Evolutionary conservation across 1,140 invertebrate genomes (phyloP), one percentile per base, ranked within the genome.

Genomic region (Ips typographus): DNA sequence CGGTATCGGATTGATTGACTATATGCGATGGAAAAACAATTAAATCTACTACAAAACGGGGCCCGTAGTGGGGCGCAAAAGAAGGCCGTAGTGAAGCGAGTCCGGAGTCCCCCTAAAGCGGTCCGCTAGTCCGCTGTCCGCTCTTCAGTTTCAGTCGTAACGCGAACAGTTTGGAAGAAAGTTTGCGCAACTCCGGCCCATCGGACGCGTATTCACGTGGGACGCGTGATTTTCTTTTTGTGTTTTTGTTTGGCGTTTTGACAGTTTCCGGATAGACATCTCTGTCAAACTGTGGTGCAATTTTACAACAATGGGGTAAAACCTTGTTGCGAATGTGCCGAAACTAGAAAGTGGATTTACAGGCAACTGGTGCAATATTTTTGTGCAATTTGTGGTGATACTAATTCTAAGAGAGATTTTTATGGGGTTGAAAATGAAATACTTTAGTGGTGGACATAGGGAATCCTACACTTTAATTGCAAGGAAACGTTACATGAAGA

Each of bases 401-500:
- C 43, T 65, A 22, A 22, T 22, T 22, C 22, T 22, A 73, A 58
- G 22, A 22, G 41, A 22, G 40, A 22, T 6, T 42, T 64, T n/a
- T 56, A 74, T 74, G 72, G 72, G 73, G 40, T 64, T 72, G 69
- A 83, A 79, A 75, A 84, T 84, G 83, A 84, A 84, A 77, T 84
- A 84, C 73, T 77, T 84, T 69, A 79, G 79, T 56, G 73, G 75
- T 58, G 79, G 79, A 44, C 82, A 83, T 65, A 80, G 82, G 73
- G 83, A 84, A 77, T 83, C 83, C 59, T 84, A 84, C 74, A 83
- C 82, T 51, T 70, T 84, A 71, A 83, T 83, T 53, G 82, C 82
- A 36, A 80, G 83, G 57, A 83, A 83, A 73, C 75, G 83, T 43
- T 82, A 84, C 62, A 83, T 84, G 81, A 84, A 83, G 72, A 84